A percentile compares a stretch with the other conserved stretches of the same genome.
phyloP scores from a whole-genome alignment of 2,797 vertebrate species.

The Taenioides sp. region DNA sequence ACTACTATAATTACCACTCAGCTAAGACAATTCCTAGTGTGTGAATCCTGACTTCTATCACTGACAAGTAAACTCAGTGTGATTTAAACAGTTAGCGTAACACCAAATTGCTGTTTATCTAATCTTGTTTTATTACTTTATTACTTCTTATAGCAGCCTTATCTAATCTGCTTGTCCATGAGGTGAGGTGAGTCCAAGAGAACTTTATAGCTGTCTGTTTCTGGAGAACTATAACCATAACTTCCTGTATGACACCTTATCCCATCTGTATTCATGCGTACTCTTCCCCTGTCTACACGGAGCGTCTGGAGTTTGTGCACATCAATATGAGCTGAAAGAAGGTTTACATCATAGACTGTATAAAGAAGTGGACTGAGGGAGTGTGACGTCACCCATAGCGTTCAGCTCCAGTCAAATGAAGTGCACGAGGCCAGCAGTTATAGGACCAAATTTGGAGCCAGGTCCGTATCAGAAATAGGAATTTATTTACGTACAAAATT shows the following conservation, averaged over 20 bases:
- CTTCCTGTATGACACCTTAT: conserved; percentile 27
- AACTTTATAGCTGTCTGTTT: conserved; percentile 5
- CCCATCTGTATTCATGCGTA: conserved; percentile 41
- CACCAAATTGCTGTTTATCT: background rate
- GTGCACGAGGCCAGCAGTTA: too few relatives aligned
- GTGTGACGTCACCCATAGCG: too few relatives aligned
- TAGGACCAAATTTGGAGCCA: too few relatives aligned
- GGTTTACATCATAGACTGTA: background rate
- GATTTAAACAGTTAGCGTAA: background rate
- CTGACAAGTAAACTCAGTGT: background rate
- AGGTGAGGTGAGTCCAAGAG: conserved; percentile 28
- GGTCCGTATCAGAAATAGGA: too few relatives aligned
- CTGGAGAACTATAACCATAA: conserved; percentile 29
- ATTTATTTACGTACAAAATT: too few relatives aligned
- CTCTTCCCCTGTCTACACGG: conserved; percentile 22
- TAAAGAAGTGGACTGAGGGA: too few relatives aligned
- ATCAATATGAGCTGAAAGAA: conserved; percentile 6
- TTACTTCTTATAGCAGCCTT: background rate
- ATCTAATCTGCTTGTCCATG: background rate
- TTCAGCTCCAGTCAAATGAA: too few relatives aligned
- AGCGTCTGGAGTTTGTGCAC: conserved; percentile 18
- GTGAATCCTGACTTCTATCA: too few relatives aligned
- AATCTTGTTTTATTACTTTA: background rate
- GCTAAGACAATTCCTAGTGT: background rate
- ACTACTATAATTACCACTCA: background rate